phyloP scores from a whole-genome alignment of 2,888 invertebrate species.

The Eudemis profundana region DNA sequence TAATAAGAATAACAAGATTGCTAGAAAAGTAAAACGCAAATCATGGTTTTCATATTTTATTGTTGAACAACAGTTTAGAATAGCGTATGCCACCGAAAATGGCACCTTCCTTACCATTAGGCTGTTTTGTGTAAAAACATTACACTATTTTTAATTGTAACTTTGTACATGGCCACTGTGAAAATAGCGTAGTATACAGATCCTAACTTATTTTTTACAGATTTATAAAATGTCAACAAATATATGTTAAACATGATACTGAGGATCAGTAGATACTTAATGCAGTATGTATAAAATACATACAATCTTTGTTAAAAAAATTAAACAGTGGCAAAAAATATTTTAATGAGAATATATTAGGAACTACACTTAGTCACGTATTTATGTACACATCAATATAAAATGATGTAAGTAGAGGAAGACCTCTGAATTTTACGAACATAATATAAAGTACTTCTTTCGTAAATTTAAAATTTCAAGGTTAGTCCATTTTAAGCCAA shows the following conservation, averaged over 20 bases:
- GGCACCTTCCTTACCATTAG: constrained; percentile 69
- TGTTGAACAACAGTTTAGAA: constrained; percentile 76
- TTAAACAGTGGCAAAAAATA: constrained; percentile 10
- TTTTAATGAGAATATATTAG: constrained; percentile 13
- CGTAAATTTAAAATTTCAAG: constrained; percentile 23
- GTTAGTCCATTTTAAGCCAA: constrained; percentile 18
- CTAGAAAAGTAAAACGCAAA: constrained; percentile 48
- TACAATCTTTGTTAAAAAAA: constrained; percentile 25
- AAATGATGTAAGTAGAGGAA: constrained; percentile 22
- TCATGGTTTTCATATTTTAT: constrained; percentile 62
- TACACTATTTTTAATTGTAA: constrained; percentile 63
- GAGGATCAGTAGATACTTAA: not conserved
- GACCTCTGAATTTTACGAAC: constrained; percentile 11
- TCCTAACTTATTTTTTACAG: constrained; percentile 55
- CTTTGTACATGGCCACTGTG: constrained; percentile 67
- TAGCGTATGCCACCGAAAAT: constrained; percentile 70
- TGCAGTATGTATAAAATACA: constrained; percentile 32
- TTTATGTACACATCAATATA: constrained; percentile 37
- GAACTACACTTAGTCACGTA: constrained; percentile 32
- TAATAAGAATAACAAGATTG: too few species aligned
- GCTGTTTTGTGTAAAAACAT: constrained; percentile 72
- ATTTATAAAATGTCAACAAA: constrained; percentile 53
- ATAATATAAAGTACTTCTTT: constrained; percentile 26
- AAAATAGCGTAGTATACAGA: constrained; percentile 55
- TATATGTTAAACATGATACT: constrained; percentile 19